Evolutionary conservation across 2,113 vertebrate genomes (phyloP).

Genomic region (Thunnus maccoyii): DNA sequence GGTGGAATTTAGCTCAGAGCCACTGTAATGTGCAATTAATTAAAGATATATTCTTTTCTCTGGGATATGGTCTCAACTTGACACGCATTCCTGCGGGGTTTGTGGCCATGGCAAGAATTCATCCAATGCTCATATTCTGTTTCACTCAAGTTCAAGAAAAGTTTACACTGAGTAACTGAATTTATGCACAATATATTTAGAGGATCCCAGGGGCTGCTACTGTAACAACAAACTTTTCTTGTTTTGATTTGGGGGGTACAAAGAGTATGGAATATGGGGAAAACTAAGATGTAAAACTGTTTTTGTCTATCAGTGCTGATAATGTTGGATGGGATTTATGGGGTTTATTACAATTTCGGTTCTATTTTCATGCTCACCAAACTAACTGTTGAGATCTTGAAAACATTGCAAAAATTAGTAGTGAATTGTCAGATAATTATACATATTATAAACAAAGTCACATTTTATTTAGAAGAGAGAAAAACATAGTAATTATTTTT

Average conservation of each 20-base stretch:
- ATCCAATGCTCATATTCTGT: slow-evolving; percentile 28
- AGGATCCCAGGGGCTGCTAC: slow-evolving; percentile 17
- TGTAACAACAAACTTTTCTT: background rate
- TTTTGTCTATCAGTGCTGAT: background rate
- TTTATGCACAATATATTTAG: slow-evolving; percentile 26
- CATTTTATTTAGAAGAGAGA: no score
- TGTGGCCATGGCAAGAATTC: slow-evolving; percentile 39
- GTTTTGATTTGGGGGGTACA: slow-evolving; percentile 16
- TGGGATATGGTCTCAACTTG: slow-evolving; percentile 23
- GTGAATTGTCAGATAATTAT: background rate
- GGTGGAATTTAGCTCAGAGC: slow-evolving; percentile 37
- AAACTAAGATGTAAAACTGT: background rate
- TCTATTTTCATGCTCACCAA: background rate
- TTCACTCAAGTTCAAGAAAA: slow-evolving; percentile 60
- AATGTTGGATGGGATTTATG: no score
- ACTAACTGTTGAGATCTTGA: background rate
- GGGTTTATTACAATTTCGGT: background rate
- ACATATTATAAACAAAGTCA: background rate
- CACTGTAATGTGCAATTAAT: slow-evolving; percentile 65
- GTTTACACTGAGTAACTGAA: slow-evolving; percentile 55
- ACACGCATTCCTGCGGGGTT: slow-evolving; percentile 51
- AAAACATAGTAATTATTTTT: no score
- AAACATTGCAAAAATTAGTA: background rate
- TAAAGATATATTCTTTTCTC: slow-evolving; percentile 49
- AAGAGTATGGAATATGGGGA: background rate